phyloP scores from a whole-genome alignment of 2,797 vertebrate species.

The Mormyrus proboscirostris region DNA sequence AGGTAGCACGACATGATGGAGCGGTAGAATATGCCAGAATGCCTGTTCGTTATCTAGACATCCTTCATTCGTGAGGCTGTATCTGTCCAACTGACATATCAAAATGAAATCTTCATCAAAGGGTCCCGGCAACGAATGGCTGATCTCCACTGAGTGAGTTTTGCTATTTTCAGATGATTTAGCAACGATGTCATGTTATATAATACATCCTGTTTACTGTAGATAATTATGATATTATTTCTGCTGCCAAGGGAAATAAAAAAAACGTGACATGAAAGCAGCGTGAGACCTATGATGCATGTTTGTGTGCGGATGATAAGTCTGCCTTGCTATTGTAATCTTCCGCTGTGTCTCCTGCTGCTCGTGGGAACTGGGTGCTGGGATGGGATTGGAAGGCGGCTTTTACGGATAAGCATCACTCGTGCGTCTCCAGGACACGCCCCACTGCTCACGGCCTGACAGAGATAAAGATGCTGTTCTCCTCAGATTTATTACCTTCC shows the following conservation, averaged over 20 bases:
- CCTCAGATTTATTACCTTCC: neutral
- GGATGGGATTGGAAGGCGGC: neutral
- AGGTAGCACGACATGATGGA: neutral
- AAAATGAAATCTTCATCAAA: neutral
- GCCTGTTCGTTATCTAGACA: neutral
- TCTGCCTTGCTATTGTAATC: neutral
- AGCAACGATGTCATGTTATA: neutral
- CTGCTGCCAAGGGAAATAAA: neutral
- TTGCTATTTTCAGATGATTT: constrained; percentile 1
- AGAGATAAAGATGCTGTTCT: neutral
- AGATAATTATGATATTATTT: neutral
- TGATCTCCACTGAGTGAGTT: neutral
- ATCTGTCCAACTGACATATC: neutral
- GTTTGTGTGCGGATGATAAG: neutral
- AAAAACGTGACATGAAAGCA: neutral
- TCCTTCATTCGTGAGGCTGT: neutral
- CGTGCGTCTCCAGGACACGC: neutral
- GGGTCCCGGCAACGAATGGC: neutral
- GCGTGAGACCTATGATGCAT: neutral
- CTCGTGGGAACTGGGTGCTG: neutral
- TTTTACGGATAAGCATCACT: constrained; percentile 9
- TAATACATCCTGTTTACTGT: neutral
- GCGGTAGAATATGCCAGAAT: neutral
- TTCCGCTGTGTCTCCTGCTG: neutral
- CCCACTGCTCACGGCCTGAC: neutral